Evolutionary conservation across 2,888 invertebrate species (phyloP).

Genomic region (Eueremaeus valkanovi): DNA sequence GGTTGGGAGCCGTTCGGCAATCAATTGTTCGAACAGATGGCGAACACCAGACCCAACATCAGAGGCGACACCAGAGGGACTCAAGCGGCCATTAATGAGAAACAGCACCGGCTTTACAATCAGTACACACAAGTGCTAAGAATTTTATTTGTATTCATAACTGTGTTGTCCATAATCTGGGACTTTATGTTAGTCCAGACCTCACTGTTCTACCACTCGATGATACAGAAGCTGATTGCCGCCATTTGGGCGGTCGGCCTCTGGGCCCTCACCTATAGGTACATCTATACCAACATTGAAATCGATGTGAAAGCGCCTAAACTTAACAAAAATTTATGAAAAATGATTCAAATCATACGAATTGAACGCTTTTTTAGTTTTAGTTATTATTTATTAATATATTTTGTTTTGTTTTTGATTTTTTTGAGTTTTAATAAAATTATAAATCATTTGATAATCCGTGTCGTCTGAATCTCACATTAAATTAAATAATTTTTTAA

Average conservation of each 20-base stretch:
- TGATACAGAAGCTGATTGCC: conserved; percentile 43
- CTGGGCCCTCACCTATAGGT: conserved; percentile 39
- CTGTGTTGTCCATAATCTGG: conserved; percentile 41
- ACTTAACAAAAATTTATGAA: conserved; percentile 5
- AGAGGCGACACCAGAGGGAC: not conserved
- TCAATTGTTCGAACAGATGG: not conserved
- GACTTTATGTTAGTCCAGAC: conserved; percentile 44
- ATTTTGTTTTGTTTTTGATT: too few species aligned
- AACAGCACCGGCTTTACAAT: conserved; percentile 2
- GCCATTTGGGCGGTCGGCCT: conserved; percentile 36
- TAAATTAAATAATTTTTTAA: too few species aligned
- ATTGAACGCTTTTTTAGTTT: too few species aligned
- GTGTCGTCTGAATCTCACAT: too few species aligned
- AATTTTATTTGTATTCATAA: conserved; percentile 27
- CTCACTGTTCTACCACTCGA: conserved; percentile 41
- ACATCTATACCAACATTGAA: conserved; percentile 19
- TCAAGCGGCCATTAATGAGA: too few species aligned
- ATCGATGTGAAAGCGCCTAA: conserved; percentile 20
- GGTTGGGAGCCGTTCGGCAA: conserved; percentile 41
- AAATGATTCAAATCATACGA: not conserved
- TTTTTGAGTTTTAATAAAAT: too few species aligned
- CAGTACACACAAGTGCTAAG: conserved; percentile 24
- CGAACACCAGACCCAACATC: not conserved
- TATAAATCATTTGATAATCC: too few species aligned
- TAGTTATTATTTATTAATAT: too few species aligned